phyloP scores from a whole-genome alignment of 2,113 vertebrate genomes.

The Chloebia gouldiae region DNA sequence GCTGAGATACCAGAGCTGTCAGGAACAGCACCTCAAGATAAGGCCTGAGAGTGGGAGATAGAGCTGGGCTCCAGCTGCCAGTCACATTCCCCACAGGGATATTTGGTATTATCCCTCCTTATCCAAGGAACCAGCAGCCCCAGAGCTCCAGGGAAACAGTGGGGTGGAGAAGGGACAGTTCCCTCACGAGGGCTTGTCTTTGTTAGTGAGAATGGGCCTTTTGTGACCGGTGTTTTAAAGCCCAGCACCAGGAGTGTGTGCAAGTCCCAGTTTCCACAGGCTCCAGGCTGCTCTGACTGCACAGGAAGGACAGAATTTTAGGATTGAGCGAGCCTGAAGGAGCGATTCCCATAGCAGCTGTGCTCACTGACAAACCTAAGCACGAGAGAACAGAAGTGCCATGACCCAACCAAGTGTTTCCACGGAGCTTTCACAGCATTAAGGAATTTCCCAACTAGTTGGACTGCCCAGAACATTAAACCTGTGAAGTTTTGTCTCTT shows the following conservation, averaged over 20 bases:
- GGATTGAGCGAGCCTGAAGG: not conserved
- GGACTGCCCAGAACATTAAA: not conserved
- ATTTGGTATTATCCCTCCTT: not conserved
- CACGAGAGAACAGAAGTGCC: not conserved
- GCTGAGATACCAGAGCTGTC: not conserved
- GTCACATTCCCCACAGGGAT: not conserved
- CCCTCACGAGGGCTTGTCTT: not conserved
- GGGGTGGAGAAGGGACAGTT: not conserved
- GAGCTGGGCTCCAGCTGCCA: not conserved
- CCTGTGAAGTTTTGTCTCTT: not conserved
- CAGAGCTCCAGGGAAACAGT: not conserved
- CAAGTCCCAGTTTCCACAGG: not conserved
- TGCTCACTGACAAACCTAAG: not conserved
- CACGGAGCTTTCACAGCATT: not conserved
- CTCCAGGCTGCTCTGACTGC: not conserved
- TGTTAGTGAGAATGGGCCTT: not conserved
- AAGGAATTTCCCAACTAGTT: not conserved
- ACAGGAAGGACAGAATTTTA: not conserved
- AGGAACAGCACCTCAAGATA: not conserved
- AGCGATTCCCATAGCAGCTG: not conserved
- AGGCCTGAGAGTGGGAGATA: not conserved
- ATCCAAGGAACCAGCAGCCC: not conserved
- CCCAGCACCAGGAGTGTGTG: not conserved
- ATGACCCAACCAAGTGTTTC: fast-evolving
- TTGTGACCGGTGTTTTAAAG: not conserved